Conservation (phyloP, 2,113 vertebrate species). For the Zosterops pallidus region DNA sequence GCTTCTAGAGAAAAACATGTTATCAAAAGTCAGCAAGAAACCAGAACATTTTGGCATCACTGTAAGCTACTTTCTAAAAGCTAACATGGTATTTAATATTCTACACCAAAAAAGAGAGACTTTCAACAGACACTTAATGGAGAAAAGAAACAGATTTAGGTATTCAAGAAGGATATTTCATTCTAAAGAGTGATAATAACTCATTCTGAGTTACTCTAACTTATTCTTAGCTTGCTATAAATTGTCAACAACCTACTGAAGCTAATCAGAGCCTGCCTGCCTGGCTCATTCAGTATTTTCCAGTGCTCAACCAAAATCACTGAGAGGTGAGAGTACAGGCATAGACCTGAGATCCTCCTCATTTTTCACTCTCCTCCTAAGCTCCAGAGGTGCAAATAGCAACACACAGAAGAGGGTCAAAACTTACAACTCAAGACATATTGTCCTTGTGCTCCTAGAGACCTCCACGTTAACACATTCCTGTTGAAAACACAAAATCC, state of each 20-base stretch:
- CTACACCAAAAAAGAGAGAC: not conserved
- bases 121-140: not conserved
- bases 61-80: not conserved
- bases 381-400: not conserved
- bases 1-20: not conserved
- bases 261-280: not conserved
- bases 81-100: not conserved
- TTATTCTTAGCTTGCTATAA: not conserved
- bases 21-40: not conserved
- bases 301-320: not conserved
- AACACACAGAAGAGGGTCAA: not conserved
- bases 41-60: not conserved
- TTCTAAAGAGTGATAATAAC: not conserved
- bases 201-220: not conserved
- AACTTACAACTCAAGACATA: not conserved
- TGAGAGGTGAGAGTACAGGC: rapidly evolving
- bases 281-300: not conserved
- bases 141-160: rapidly evolving
- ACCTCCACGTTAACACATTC: rapidly evolving
- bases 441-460: not conserved
- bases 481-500: not conserved
- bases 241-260: not conserved
- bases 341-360: not conserved
- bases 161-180: not conserved
- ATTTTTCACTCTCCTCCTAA: not conserved